These are phyloP conservation scores for Sylvicapra grimmia DNA, from an alignment of 2,113 vertebrate species.

Conservation along the genomic window DNA sequence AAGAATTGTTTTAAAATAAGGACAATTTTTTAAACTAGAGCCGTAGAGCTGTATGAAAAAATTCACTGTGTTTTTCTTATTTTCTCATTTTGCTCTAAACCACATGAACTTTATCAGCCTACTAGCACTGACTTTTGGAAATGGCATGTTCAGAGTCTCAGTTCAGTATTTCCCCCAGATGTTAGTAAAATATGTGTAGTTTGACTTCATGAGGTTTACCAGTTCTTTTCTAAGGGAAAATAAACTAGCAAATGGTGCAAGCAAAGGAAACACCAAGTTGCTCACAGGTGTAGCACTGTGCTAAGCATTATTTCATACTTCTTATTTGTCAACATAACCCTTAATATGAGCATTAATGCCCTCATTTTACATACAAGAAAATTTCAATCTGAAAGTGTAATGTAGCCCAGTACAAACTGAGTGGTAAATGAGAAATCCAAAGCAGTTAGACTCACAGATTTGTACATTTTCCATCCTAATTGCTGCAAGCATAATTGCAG, in stretches of 20 bases:
- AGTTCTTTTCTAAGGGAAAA: neutral
- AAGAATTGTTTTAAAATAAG: neutral
- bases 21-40: neutral
- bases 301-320: neutral
- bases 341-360: neutral
- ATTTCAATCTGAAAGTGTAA: neutral
- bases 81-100: neutral
- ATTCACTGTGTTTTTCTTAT: neutral
- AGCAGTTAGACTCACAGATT: neutral
- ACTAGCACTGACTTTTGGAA: neutral
- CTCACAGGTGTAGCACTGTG: neutral
- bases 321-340: neutral
- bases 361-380: neutral
- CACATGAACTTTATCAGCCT: rapidly evolving
- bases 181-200: neutral
- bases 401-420: neutral
- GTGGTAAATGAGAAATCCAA: neutral
- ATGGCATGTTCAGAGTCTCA: neutral
- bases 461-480: neutral
- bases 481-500: neutral
- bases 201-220: neutral
- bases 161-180: neutral
- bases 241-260: neutral
- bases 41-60: neutral
- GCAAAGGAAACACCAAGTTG: neutral